Evolutionary conservation across 2,113 vertebrate genomes (phyloP).

Genomic region (Lamprologus lemairii): DNA sequence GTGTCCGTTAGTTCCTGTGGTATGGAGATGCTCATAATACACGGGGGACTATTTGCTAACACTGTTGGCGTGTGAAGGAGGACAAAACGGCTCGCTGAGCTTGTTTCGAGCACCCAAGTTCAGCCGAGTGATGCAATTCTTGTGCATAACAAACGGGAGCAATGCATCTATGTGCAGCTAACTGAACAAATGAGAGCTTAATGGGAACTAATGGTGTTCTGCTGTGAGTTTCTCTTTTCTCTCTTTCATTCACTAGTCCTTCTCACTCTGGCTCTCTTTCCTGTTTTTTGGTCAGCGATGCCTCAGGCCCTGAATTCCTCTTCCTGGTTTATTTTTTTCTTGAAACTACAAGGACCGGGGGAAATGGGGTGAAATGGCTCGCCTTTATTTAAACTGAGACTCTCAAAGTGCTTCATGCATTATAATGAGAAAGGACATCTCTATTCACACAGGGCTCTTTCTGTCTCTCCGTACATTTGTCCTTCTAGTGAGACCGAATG

Average conservation of each 20-base stretch:
- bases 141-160: background rate
- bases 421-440: constrained; percentile 57
- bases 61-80: background rate
- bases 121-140: background rate
- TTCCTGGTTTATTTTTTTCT: background rate
- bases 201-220: constrained; percentile 23
- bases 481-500: background rate
- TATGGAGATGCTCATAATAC: background rate
- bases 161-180: constrained; percentile 11
- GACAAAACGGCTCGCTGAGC: background rate
- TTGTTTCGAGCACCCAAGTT: background rate
- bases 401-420: constrained; percentile 53
- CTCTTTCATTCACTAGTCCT: background rate
- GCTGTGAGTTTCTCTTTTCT: background rate
- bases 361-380: constrained; percentile 2
- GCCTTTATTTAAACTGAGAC: constrained; percentile 34
- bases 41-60: constrained; percentile 1
- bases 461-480: constrained; percentile 24
- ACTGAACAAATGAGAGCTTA: constrained; percentile 37
- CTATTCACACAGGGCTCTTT: constrained; percentile 50
- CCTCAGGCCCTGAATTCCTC: constrained; percentile 22
- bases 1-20: background rate
- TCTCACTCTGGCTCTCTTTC: background rate
- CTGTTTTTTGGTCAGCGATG: background rate
- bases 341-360: background rate